A percentile compares a stretch with the other conserved stretches of the same genome.
These are phyloP conservation scores for Brachyrhaphis roseni DNA, from an alignment of 2,797 vertebrate genomes.

Conservation along the genomic window DNA sequence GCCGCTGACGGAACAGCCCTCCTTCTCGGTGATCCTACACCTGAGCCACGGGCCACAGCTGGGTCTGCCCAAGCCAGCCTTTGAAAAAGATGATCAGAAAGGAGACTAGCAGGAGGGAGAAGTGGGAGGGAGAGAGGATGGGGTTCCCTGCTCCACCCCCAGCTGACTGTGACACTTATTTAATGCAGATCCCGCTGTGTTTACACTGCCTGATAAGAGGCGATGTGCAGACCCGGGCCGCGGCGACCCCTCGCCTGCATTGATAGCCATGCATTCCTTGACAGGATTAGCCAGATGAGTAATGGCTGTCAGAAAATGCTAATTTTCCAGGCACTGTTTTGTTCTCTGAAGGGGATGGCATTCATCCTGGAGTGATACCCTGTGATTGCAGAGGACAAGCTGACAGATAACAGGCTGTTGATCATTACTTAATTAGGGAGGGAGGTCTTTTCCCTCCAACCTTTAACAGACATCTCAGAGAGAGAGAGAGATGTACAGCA, in stretches of 20 bases:
- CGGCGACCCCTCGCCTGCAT: constrained; percentile 56
- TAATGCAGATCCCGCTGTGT: constrained; percentile 78
- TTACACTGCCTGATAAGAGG: constrained; percentile 81
- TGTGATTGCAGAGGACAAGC: constrained; percentile 61
- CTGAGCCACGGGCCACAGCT: constrained; percentile 67
- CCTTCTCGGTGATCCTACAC: constrained; percentile 48
- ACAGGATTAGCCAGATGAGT: constrained; percentile 75
- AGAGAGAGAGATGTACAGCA: constrained; percentile 1
- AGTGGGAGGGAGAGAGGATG: constrained; percentile 3
- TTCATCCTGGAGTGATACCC: constrained; percentile 59
- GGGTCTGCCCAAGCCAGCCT: constrained; percentile 54
- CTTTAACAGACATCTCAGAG: constrained; percentile 24
- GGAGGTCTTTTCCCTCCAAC: constrained; percentile 22
- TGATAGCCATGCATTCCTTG: constrained; percentile 78
- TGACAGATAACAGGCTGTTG: constrained; percentile 70
- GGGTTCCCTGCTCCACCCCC: constrained; percentile 55
- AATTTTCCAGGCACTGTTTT: constrained; percentile 69
- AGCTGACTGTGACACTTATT: constrained; percentile 76
- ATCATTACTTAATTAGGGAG: constrained; percentile 63
- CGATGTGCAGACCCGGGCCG: constrained; percentile 60
- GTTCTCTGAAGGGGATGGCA: constrained; percentile 54
- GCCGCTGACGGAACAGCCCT: constrained; percentile 31
- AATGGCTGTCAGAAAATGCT: constrained; percentile 78
- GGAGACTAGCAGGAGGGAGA: constrained; percentile 45
- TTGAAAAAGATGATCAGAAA: constrained; percentile 67